A percentile compares a stretch with the other conserved stretches of the same genome.
These are phyloP conservation scores for Pelecanus crispus DNA, from an alignment of 2,113 vertebrate species.

Conservation along the genomic window DNA sequence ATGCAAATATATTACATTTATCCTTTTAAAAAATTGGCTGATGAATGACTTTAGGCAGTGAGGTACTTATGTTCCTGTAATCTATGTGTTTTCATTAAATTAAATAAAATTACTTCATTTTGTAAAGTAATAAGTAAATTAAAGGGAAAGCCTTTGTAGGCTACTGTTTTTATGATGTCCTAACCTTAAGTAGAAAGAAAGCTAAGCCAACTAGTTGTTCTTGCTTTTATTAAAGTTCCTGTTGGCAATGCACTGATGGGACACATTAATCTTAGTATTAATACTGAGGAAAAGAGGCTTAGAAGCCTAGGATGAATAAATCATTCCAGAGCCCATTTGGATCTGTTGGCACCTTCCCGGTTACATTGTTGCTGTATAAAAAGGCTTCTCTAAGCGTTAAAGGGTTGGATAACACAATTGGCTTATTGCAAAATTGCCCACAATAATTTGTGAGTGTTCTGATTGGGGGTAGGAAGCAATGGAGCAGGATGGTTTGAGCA, in stretches of 20 bases:
- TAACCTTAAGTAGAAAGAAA: slow-evolving; percentile 17
- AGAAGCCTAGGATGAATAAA: slow-evolving; percentile 42
- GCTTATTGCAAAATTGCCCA: neutral
- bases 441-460: neutral
- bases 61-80: neutral
- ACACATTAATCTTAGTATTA: slow-evolving; percentile 59
- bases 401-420: neutral
- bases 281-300: slow-evolving; percentile 39
- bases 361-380: slow-evolving; percentile 8
- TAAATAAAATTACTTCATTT: neutral
- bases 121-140: neutral
- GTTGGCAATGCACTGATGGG: slow-evolving; percentile 36
- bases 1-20: neutral
- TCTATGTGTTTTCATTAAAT: neutral
- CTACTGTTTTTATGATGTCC: slow-evolving; percentile 29
- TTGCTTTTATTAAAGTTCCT: slow-evolving; percentile 53
- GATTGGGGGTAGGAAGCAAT: neutral
- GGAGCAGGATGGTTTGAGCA: neutral
- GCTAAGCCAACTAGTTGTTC: slow-evolving; percentile 28
- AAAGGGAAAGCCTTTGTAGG: neutral
- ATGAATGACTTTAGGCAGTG: neutral
- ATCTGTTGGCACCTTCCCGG: slow-evolving; percentile 36
- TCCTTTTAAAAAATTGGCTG: neutral
- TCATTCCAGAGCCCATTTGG: slow-evolving; percentile 29
- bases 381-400: slow-evolving; percentile 15